These are phyloP conservation scores for Ericerus pela DNA, from an alignment of 1,140 invertebrate genomes.

Conservation along the genomic window DNA sequence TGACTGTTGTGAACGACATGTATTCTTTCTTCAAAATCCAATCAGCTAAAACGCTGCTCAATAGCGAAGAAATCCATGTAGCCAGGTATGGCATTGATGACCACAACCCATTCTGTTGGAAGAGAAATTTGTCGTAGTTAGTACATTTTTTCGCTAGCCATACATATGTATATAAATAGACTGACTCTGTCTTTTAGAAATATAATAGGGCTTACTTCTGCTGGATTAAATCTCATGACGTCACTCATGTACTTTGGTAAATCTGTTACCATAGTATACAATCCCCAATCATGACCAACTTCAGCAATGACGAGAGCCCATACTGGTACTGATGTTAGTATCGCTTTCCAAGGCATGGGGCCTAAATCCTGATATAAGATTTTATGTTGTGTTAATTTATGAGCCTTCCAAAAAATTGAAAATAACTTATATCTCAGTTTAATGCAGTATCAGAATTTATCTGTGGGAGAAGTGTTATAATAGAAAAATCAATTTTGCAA, in stretches of 20 bases:
- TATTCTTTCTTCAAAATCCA: constrained; percentile 37
- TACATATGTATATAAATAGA: too few species aligned
- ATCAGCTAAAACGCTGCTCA: constrained; percentile 41
- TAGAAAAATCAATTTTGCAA: too few species aligned
- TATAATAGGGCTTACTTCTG: background rate
- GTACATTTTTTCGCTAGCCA: background rate
- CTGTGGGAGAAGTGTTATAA: too few species aligned
- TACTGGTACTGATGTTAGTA: constrained; percentile 57
- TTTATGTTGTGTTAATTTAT: too few species aligned
- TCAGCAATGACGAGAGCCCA: constrained; percentile 56
- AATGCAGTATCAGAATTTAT: too few species aligned
- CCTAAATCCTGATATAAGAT: constrained; percentile 21
- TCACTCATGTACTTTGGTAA: constrained; percentile 72
- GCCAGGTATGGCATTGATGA: constrained; percentile 43
- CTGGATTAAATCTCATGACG: constrained; percentile 47
- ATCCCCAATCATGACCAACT: constrained; percentile 69
- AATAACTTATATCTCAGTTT: too few species aligned
- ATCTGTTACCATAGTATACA: constrained; percentile 69
- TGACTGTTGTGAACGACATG: constrained; percentile 38
- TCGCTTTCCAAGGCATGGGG: constrained; percentile 47
- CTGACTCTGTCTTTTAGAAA: too few species aligned
- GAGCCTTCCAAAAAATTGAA: too few species aligned
- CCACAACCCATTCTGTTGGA: constrained; percentile 37
- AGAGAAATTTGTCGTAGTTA: background rate
- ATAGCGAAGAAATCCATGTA: constrained; percentile 45